These are phyloP conservation scores for Thunnus thynnus DNA, from an alignment of 2,113 vertebrate genomes.

Conservation along the genomic window DNA sequence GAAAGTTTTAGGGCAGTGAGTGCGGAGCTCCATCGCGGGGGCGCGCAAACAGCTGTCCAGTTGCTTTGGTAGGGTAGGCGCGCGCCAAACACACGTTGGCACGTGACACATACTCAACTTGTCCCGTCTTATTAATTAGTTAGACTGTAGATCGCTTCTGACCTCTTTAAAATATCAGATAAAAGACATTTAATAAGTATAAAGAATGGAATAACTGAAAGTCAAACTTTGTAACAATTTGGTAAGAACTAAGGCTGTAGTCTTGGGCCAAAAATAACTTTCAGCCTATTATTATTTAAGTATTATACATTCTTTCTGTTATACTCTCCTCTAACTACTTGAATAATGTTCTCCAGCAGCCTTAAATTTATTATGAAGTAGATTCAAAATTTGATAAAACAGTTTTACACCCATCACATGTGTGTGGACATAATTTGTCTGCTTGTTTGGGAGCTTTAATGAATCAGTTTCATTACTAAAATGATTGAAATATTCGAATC, in stretches of 20 bases:
- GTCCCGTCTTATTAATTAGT: slow-evolving; percentile 14
- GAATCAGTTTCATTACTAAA: not conserved
- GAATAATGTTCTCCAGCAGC: no score
- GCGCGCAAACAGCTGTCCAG: slow-evolving; percentile 81
- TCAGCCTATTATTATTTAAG: no score
- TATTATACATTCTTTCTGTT: no score
- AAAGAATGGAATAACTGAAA: not conserved
- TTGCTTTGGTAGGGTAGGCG: slow-evolving; percentile 46
- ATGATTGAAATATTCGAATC: not conserved
- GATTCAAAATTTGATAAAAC: no score
- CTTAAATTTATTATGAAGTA: not conserved
- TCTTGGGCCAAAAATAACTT: not conserved
- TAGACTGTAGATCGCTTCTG: not conserved
- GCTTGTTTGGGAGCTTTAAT: not conserved
- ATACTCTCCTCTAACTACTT: no score
- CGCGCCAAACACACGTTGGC: slow-evolving; percentile 65
- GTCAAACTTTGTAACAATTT: not conserved
- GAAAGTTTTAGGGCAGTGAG: slow-evolving; percentile 42
- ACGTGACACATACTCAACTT: slow-evolving; percentile 62
- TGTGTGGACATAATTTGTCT: not conserved
- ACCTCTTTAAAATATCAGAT: not conserved
- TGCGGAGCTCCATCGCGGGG: slow-evolving; percentile 51
- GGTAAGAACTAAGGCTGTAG: not conserved
- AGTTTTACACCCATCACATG: not conserved
- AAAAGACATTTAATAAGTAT: not conserved